A percentile compares a stretch with the other conserved stretches of the same genome.
Evolutionary conservation across 2,797 vertebrate species (phyloP).

Genomic region (Chanos chanos): DNA sequence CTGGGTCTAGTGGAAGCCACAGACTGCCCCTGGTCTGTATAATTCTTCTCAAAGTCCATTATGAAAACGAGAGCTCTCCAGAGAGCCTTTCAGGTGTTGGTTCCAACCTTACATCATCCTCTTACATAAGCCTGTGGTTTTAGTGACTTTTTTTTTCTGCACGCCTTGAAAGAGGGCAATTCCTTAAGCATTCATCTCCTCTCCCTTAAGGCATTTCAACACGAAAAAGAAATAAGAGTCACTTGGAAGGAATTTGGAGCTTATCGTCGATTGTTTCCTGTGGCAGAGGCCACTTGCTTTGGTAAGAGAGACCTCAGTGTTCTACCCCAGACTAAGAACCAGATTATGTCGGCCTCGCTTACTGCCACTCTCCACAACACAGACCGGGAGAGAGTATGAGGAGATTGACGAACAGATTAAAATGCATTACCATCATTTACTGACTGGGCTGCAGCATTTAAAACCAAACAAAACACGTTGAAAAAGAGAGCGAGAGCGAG

Average conservation of each 20-base stretch:
- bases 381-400: too few relatives aligned
- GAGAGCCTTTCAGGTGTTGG: conserved; percentile 1
- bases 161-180: neutral
- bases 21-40: neutral
- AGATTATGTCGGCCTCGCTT: too few relatives aligned
- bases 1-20: neutral
- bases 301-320: too few relatives aligned
- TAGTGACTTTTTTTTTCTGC: neutral
- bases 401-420: too few relatives aligned
- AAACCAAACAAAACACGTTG: too few relatives aligned
- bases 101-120: conserved; percentile 18
- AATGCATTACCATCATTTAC: too few relatives aligned
- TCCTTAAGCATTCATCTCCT: neutral
- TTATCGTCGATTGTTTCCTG: conserved; percentile 9
- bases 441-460: conserved; percentile 7
- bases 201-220: neutral
- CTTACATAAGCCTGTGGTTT: conserved; percentile 21
- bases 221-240: conserved; percentile 3
- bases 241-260: conserved; percentile 8
- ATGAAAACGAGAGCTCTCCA: conserved; percentile 1
- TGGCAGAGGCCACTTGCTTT: too few relatives aligned
- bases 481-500: neutral
- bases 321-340: too few relatives aligned
- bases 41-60: conserved; percentile 4
- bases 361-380: too few relatives aligned